Base-by-base conservation (phyloP, 37 sponge, comb jelly and placozoan species). In the Ephydatia muelleri region DNA sequence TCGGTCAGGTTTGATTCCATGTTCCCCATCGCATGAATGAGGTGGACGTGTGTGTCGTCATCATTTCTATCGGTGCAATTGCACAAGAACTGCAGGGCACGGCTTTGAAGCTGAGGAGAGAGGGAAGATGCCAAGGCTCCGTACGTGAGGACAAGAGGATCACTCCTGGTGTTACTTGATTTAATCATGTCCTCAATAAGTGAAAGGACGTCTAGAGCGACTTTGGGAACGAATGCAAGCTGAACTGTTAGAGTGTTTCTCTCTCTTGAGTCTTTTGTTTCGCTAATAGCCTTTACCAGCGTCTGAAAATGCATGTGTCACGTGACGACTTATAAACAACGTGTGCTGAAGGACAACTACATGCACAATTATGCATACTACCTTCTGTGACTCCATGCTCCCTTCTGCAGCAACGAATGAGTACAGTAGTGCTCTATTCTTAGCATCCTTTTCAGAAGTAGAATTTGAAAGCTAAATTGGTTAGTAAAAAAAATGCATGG, bases 381-480 rank as follows among this genome's bases (percentile, higher is more conserved):
- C 89, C 89, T 67, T 72, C 36, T 89, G 89, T n/a, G 84, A 29
- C 13, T 35, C 21, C 0, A 11, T 3, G 49, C 68, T 36, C 28
- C 89, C 89, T 38, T 89, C 84, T 49, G 73, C 22, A 11, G 67
- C 73, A 23, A 89, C 80, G 43, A 89, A 40, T 67, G 84, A 72
- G 72, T 89, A 84, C 67, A 89, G 27, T 25, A 84, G 43, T 9
- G 27, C 27, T 49, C 80, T 89, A 75, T 79, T 89, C 22, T 83
- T 33, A 0, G 19, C 36, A 66, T 83, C 80, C 12, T 73, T 29
- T 32, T 65, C 67, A 26, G 4, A 26, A 28, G 12, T 57, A 19
- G 57, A 57, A 14, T 1, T 57, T 14, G 57, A 4, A 14, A 57
- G 16, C 57, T 57, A 14, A 19, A 16, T 14, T 1, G 6, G 1